These are phyloP conservation scores for Agriopis marginaria DNA, from an alignment of 2,888 invertebrate genomes.

Conservation along the genomic window DNA sequence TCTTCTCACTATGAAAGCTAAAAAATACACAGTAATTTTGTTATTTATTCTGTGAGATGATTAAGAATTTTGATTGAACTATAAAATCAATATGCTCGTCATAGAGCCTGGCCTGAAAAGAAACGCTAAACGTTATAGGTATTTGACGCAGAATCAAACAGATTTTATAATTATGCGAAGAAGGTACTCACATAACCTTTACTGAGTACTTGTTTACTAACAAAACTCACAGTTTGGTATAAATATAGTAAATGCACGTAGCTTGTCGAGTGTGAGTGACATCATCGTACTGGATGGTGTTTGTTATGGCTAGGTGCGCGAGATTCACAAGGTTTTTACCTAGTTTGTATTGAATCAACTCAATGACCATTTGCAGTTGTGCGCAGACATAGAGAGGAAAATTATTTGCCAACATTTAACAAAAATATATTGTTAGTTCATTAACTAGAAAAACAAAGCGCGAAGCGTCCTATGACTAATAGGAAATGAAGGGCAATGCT, in stretches of 20 bases:
- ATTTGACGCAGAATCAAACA: not conserved
- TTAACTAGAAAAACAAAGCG: not conserved
- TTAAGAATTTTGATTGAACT: not conserved
- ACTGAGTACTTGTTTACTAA: not conserved
- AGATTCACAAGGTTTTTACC: constrained; percentile 35
- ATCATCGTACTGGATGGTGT: constrained; percentile 38
- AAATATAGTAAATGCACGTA: not conserved
- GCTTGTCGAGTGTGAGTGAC: constrained; percentile 25
- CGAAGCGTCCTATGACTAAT: too few species aligned
- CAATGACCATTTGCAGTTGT: not conserved
- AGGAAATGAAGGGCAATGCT: too few species aligned
- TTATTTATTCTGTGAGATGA: not conserved
- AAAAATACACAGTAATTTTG: too few species aligned
- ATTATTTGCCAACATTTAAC: not conserved
- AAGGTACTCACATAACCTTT: constrained; percentile 12
- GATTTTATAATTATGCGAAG: constrained; percentile 6
- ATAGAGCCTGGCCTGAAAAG: not conserved
- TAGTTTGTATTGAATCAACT: constrained; percentile 25
- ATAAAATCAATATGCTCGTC: not conserved
- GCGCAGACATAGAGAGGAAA: not conserved
- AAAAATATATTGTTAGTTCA: not conserved
- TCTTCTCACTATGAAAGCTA: not conserved
- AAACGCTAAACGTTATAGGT: not conserved
- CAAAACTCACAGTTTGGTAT: constrained; percentile 21
- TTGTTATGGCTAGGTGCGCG: constrained; percentile 20